These are phyloP conservation scores for Corythornis vintsioides DNA, from an alignment of 2,113 vertebrate genomes.

Conservation along the genomic window DNA sequence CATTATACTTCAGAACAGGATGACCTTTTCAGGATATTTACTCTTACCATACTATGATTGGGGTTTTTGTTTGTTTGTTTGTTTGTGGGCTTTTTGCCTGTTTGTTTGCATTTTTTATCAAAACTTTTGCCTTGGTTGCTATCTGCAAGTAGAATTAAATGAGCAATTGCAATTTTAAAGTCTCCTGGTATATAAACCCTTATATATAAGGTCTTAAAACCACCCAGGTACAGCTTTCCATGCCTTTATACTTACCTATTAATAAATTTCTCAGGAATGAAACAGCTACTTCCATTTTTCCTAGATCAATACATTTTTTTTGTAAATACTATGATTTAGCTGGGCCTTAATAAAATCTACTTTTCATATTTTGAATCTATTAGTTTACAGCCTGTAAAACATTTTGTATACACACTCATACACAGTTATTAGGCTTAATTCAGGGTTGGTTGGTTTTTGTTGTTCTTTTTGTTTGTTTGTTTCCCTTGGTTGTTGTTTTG, in stretches of 20 bases:
- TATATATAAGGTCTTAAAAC: background rate
- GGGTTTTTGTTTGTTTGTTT: background rate
- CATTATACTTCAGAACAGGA: background rate
- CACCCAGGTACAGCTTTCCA: background rate
- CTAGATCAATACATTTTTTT: background rate
- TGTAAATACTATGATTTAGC: background rate
- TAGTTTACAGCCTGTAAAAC: background rate
- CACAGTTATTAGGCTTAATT: background rate
- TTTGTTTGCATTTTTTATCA: background rate
- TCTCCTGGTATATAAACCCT: background rate
- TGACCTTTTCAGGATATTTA: background rate
- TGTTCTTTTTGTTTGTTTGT: too few species aligned
- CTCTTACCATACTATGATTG: background rate
- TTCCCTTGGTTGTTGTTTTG: too few species aligned
- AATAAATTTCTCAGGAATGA: background rate
- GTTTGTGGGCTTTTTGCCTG: too few species aligned
- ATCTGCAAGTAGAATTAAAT: background rate
- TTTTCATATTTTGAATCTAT: background rate
- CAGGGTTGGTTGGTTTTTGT: too few species aligned
- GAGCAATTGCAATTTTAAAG: background rate
- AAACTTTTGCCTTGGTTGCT: background rate
- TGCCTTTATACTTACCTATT: background rate
- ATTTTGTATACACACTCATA: background rate
- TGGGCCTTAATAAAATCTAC: background rate
- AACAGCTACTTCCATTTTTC: background rate